Evolutionary conservation across 2,888 invertebrate species (phyloP).

Genomic region (Eupithecia subfuscata): DNA sequence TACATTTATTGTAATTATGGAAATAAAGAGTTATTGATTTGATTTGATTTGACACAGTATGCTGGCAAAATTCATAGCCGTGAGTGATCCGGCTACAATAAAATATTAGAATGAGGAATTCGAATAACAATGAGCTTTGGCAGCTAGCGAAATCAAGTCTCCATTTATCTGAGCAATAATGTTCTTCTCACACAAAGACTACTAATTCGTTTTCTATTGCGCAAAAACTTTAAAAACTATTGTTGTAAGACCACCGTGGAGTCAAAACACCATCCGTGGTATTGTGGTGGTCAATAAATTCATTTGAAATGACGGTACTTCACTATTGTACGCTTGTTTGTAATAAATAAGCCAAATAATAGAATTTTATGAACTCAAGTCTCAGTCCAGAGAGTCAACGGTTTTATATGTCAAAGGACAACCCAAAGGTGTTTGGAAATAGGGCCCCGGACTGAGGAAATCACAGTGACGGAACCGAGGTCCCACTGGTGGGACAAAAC

Average conservation of each 20-base stretch:
- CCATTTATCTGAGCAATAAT: not conserved
- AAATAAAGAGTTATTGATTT: no score
- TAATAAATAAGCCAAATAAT: slow-evolving; percentile 29
- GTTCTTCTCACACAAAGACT: slow-evolving; percentile 56
- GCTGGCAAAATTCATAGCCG: no score
- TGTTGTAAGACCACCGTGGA: slow-evolving; percentile 24
- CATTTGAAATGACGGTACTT: slow-evolving; percentile 37
- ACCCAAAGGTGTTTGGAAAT: not conserved
- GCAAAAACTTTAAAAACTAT: slow-evolving; percentile 34
- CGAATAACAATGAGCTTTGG: not conserved
- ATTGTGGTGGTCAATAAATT: slow-evolving; percentile 28
- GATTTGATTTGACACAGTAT: no score
- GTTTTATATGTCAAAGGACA: slow-evolving; percentile 5
- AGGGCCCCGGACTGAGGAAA: not conserved
- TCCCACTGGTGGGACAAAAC: no score
- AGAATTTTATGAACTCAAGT: slow-evolving; percentile 22
- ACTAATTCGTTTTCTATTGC: slow-evolving; percentile 71
- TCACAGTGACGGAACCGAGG: no score
- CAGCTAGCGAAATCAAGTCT: not conserved
- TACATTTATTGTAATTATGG: no score
- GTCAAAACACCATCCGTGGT: slow-evolving; percentile 19
- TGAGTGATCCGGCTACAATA: no score
- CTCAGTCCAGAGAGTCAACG: slow-evolving; percentile 5
- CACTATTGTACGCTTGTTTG: slow-evolving; percentile 33
- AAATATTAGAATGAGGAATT: no score